phyloP scores from a whole-genome alignment of 2,888 invertebrate genomes.

The Dasysyrphus albostriatus region DNA sequence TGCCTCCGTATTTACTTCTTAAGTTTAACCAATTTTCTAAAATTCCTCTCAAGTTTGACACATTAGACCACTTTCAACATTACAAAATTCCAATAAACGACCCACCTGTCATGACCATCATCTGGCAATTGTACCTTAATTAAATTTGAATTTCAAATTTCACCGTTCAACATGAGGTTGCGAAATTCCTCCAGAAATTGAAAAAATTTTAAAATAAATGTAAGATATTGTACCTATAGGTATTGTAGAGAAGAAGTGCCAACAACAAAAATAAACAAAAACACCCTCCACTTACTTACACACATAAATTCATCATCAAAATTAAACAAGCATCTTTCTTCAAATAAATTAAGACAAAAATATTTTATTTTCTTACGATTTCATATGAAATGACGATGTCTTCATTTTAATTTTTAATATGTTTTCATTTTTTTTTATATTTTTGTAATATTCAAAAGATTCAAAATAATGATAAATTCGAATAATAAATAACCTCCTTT shows the following conservation, averaged over 20 bases:
- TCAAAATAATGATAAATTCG: conserved; percentile 52
- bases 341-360: conserved; percentile 9
- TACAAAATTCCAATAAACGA: conserved; percentile 11
- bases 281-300: too few species aligned
- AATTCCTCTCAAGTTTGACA: conserved; percentile 14
- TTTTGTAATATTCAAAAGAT: conserved; percentile 32
- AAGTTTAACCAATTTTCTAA: not conserved
- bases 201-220: not conserved
- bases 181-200: conserved; percentile 46
- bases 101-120: conserved; percentile 45
- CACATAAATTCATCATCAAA: conserved; percentile 28
- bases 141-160: conserved; percentile 60
- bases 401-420: not conserved
- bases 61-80: conserved; percentile 7
- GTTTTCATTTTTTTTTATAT: not conserved
- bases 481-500: conserved; percentile 53
- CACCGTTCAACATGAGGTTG: conserved; percentile 27
- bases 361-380: not conserved
- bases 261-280: conserved; percentile 38
- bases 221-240: not conserved
- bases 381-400: conserved; percentile 24
- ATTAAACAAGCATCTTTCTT: conserved; percentile 16
- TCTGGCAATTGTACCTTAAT: conserved; percentile 50
- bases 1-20: not conserved
- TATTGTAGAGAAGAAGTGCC: conserved; percentile 20